These are phyloP conservation scores for Anthonomus grandis DNA, from an alignment of 1,140 invertebrate species.

Conservation along the genomic window DNA sequence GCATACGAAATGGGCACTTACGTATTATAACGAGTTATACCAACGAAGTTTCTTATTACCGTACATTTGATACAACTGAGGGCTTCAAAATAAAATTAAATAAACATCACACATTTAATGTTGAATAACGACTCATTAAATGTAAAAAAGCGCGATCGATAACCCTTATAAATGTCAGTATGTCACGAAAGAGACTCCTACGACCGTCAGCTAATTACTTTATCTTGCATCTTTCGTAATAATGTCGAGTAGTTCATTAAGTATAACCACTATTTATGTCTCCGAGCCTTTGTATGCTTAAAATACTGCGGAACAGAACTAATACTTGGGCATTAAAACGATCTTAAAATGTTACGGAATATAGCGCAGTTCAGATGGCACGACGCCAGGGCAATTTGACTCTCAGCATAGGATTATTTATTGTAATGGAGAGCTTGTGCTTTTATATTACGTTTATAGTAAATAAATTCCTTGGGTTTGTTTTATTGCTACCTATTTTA, in stretches of 20 bases:
- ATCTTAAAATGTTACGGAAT: neutral
- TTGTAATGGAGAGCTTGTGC: no score
- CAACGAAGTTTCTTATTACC: conserved; percentile 12
- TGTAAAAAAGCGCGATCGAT: conserved; percentile 15
- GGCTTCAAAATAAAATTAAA: no score
- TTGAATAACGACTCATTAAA: no score
- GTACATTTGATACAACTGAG: no score
- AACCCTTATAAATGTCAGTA: conserved; percentile 17
- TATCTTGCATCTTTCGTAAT: conserved; percentile 19
- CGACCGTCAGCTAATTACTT: conserved; percentile 18
- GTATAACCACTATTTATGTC: conserved; percentile 19
- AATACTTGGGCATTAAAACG: conserved; percentile 3
- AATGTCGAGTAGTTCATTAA: conserved; percentile 21
- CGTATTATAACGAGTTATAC: conserved; percentile 13
- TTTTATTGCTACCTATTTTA: no score
- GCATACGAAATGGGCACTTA: conserved; percentile 9
- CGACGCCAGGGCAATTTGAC: neutral
- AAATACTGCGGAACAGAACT: conserved; percentile 5
- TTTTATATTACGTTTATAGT: no score
- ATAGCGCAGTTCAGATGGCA: neutral
- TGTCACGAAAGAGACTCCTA: conserved; percentile 15
- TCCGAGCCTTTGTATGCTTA: neutral
- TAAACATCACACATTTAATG: no score
- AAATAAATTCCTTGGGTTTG: no score
- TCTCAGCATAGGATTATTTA: no score